Evolutionary conservation across 2,797 vertebrate genomes (phyloP).

Genomic region (Pelochelys cantorii): DNA sequence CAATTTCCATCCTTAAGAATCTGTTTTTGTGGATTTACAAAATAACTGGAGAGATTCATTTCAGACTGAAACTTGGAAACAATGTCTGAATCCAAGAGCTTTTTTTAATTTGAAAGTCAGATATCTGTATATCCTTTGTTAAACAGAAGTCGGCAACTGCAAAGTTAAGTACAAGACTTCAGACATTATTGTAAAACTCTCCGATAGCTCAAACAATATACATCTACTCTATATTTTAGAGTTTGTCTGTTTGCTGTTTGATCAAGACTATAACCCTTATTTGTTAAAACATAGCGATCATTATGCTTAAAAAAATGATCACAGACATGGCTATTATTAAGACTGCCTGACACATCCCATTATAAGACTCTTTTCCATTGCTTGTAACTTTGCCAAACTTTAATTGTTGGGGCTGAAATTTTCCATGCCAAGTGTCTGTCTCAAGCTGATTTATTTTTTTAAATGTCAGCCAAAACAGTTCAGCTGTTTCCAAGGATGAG

Average conservation of each 20-base stretch:
- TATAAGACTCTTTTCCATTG: background rate
- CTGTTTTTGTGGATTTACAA: slow-evolving; percentile 11
- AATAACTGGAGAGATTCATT: background rate
- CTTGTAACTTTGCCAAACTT: background rate
- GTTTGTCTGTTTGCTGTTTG: no score
- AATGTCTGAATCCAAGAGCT: background rate
- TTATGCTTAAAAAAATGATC: background rate
- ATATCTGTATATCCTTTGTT: background rate
- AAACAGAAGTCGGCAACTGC: background rate
- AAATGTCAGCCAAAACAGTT: background rate
- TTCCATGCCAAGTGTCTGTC: background rate
- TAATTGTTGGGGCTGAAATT: background rate
- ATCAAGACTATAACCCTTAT: no score
- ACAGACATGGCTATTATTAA: background rate
- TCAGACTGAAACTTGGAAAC: background rate
- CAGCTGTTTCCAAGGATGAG: background rate
- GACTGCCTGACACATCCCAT: background rate
- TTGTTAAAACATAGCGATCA: background rate
- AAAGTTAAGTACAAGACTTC: background rate
- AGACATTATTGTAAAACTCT: background rate
- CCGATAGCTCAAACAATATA: background rate
- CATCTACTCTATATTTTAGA: no score
- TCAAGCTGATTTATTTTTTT: background rate
- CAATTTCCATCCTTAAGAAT: background rate
- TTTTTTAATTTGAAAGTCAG: background rate